Base-by-base conservation (phyloP, 2,888 invertebrate species). In the Empis livida region DNA sequence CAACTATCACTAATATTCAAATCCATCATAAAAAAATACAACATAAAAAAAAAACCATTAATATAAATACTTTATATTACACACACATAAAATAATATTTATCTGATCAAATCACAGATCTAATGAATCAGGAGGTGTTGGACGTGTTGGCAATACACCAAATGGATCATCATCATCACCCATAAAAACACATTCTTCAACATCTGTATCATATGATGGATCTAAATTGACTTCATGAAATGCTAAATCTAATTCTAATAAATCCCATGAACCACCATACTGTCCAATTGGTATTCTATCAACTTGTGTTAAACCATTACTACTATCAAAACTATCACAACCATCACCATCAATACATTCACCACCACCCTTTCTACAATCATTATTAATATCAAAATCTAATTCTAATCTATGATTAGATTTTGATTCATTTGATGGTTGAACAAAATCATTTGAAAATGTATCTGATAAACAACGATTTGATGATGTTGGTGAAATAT, bases 381-480 rank as follows among this genome's bases (percentile, higher is more conserved):
- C 15, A 16, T 30, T 2, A 17, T 13, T 2, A 15, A 15, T 4
- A n/a, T 37, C 3, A 15, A 11, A 9, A 37, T 37, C 3, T 4
- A 15, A 37, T 37, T 30, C 6, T 23, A n/a, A 6, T 8, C 3
- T 11, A n/a, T 41, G 3, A n/a, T 41, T 41, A 20, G 4, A 11
- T 14, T 42, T 42, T n/a, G 15, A 27, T 13, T 2, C 1, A 23
- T n/a, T 73, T 14, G 71, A 67, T 23, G 68, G 68, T 42, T 54
- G 38, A 9, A 78, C 77, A 58, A 78, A 78, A 61, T 78, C 78
- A 39, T 78, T 78, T 38, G 78, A 79, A 56, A 79, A 79, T 10
- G 76, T 75, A 61, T 79, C 78, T 3, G 77, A 76, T 13, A 56
- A 58, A 56, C 53, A 76, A 65, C 20, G 74, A 44, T 54, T 57